Evolutionary conservation across 2,888 invertebrate genomes (phyloP).

Genomic region (Andrena bicolor): DNA sequence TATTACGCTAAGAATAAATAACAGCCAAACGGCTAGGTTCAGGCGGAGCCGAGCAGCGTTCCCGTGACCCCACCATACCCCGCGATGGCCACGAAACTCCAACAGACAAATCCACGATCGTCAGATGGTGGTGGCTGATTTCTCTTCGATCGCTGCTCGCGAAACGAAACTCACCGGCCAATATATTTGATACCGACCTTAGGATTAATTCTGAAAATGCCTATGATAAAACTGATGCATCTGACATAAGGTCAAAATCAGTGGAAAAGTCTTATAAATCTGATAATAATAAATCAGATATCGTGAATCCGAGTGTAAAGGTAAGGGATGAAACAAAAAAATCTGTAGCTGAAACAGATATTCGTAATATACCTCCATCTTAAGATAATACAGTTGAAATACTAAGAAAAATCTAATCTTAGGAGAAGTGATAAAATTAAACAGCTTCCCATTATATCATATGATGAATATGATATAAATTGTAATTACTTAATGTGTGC

Average conservation of each 20-base stretch:
- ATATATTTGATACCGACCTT: too few species aligned
- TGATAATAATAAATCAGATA: slow-evolving; percentile 4
- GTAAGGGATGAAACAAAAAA: neutral
- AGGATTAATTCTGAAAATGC: too few species aligned
- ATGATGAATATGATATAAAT: neutral
- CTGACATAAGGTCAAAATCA: neutral
- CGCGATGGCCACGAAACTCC: too few species aligned
- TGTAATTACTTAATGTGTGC: neutral
- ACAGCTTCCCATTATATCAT: neutral
- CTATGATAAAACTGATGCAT: too few species aligned
- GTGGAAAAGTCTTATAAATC: neutral
- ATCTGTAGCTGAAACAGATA: slow-evolving; percentile 30
- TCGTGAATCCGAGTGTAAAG: neutral
- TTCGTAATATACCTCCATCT: neutral
- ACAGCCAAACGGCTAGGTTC: too few species aligned
- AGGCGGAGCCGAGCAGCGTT: too few species aligned
- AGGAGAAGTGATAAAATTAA: slow-evolving; percentile 9
- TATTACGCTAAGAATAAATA: too few species aligned
- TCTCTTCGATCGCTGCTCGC: too few species aligned
- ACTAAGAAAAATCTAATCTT: neutral
- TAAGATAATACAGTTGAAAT: neutral
- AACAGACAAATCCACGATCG: too few species aligned
- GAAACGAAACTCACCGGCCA: too few species aligned
- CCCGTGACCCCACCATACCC: too few species aligned
- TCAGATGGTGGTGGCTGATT: too few species aligned